These are phyloP conservation scores for Drosophila recens DNA, from an alignment of 2,888 invertebrate species.

Conservation along the genomic window DNA sequence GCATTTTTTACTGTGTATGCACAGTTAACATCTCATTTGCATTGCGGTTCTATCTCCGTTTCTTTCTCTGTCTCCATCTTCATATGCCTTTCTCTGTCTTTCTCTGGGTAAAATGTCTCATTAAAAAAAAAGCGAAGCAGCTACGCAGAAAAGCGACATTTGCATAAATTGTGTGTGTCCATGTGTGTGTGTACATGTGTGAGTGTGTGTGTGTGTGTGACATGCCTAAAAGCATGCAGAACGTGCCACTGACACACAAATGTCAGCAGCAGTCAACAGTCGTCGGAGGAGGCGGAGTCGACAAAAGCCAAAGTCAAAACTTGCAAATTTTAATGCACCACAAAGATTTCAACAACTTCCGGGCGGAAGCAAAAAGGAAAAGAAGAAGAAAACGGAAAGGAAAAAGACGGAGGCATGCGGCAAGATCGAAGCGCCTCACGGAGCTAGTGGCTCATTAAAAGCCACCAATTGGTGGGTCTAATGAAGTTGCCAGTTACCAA, in stretches of 20 bases:
- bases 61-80: neutral
- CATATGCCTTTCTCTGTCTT: neutral
- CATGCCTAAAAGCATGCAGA: slow-evolving; percentile 64
- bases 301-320: slow-evolving; percentile 73
- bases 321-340: slow-evolving; percentile 79
- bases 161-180: slow-evolving; percentile 61
- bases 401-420: neutral
- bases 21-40: slow-evolving; percentile 47
- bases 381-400: neutral
- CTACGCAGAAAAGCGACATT: slow-evolving; percentile 77
- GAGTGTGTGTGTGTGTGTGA: slow-evolving; percentile 17
- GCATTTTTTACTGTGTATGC: neutral
- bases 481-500: slow-evolving; percentile 10
- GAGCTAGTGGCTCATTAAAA: slow-evolving; percentile 26
- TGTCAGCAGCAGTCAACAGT: slow-evolving; percentile 60
- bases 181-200: slow-evolving; percentile 14
- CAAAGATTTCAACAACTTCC: slow-evolving; percentile 71
- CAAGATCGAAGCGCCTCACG: slow-evolving; percentile 10
- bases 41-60: slow-evolving; percentile 34
- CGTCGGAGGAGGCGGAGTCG: neutral
- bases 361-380: neutral
- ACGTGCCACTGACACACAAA: slow-evolving; percentile 80
- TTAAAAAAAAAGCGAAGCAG: slow-evolving; percentile 73
- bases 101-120: slow-evolving; percentile 58
- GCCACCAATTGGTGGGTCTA: slow-evolving; percentile 13